Conservation (phyloP, 2,797 vertebrate species). For the Euphonia xanthogaster region DNA sequence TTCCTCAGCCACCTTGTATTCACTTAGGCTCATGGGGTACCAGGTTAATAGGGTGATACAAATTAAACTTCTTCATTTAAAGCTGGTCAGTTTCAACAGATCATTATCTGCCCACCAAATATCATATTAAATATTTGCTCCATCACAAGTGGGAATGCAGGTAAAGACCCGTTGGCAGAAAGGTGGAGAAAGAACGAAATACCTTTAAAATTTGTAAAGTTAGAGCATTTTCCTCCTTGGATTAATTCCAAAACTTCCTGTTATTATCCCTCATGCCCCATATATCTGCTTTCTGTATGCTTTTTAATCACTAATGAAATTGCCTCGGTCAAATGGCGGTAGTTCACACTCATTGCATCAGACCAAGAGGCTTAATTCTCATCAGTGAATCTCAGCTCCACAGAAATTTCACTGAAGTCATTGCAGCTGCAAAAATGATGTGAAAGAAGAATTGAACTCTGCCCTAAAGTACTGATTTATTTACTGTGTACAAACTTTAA, state of each 20-base stretch:
- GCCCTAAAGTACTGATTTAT: not conserved
- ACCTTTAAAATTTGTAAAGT: not conserved
- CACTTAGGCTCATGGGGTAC: not conserved
- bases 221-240: not conserved
- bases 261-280: not conserved
- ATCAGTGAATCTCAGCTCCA: not conserved
- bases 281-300: not conserved
- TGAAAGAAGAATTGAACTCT: not conserved
- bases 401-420: constrained; percentile 4
- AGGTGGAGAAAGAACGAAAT: not conserved
- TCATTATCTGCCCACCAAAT: not conserved
- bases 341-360: not conserved
- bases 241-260: not conserved
- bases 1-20: not conserved
- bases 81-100: not conserved
- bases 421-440: not conserved
- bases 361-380: not conserved
- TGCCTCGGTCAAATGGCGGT: not conserved
- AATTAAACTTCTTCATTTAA: not conserved
- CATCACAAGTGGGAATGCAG: not conserved
- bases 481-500: not conserved
- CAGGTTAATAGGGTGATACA: not conserved
- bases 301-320: constrained; percentile 20
- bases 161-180: not conserved
- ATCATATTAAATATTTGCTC: not conserved